Conservation (phyloP, 1,140 invertebrate species). For the Zaprionus lachaisei region DNA sequence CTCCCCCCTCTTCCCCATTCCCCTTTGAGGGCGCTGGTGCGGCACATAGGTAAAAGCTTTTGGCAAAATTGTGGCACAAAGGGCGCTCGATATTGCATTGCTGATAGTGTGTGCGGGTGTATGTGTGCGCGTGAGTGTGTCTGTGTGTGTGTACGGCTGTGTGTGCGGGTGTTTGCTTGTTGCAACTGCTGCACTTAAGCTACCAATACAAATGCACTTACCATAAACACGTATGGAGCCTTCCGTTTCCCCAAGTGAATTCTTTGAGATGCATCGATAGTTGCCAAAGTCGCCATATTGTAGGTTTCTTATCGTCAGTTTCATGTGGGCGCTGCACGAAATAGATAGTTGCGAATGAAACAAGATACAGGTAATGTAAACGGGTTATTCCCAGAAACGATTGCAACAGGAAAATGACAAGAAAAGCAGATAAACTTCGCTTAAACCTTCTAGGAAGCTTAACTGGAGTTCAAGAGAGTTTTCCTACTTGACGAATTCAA, state of each 20-base stretch:
- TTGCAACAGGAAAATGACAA: neutral
- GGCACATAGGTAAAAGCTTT: conserved; percentile 81
- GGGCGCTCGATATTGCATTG: conserved; percentile 77
- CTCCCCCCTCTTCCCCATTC: neutral
- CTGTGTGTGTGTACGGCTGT: conserved; percentile 22
- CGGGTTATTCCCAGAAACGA: conserved; percentile 8
- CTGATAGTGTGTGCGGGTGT: conserved; percentile 25
- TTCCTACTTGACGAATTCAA: neutral
- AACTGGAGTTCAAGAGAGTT: neutral
- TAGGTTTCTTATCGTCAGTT: conserved; percentile 92
- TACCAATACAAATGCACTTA: conserved; percentile 86
- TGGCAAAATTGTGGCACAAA: conserved; percentile 80
- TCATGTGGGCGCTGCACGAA: conserved; percentile 90
- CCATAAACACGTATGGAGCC: conserved; percentile 96
- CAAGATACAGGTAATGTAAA: conserved; percentile 12
- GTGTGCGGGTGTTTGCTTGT: conserved; percentile 47
- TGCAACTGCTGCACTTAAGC: conserved; percentile 78
- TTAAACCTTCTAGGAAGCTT: neutral
- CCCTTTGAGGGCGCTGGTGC: conserved; percentile 37
- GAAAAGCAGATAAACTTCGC: no score
- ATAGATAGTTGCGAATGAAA: conserved; percentile 37
- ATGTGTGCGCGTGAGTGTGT: conserved; percentile 16
- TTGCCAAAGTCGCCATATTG: conserved; percentile 92
- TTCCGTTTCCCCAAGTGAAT: conserved; percentile 96
- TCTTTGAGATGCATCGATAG: conserved; percentile 95